Evolutionary conservation across 2,113 vertebrate species (phyloP).

Genomic region (Narcine bancroftii): DNA sequence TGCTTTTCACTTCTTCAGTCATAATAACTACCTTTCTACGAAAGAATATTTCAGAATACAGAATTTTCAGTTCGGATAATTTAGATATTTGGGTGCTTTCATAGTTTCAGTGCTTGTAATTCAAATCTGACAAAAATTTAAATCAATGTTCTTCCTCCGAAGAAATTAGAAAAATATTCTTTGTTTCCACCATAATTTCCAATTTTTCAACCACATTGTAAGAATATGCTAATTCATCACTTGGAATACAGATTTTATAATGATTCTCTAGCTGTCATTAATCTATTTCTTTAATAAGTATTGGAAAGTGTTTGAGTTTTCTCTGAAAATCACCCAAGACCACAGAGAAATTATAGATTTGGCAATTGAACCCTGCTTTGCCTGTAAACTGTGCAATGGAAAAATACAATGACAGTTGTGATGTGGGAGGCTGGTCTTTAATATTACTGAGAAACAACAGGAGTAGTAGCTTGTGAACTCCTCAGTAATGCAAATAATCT

Average conservation of each 20-base stretch:
- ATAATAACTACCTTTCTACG: not conserved
- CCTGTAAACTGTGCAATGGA: not conserved
- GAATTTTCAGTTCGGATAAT: not conserved
- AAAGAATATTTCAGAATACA: not conserved
- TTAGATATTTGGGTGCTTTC: not conserved
- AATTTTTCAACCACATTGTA: not conserved
- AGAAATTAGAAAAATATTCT: not conserved
- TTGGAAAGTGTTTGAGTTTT: not conserved
- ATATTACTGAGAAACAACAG: slow-evolving; percentile 19
- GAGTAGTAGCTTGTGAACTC: slow-evolving; percentile 17
- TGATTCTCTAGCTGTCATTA: not conserved
- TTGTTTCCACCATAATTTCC: not conserved
- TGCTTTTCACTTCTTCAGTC: not conserved
- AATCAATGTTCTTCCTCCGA: not conserved
- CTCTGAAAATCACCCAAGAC: not conserved
- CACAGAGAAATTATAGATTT: slow-evolving; percentile 1
- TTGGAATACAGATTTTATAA: not conserved
- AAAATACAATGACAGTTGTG: slow-evolving; percentile 13
- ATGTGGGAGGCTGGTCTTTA: slow-evolving; percentile 20
- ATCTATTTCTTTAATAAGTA: not conserved
- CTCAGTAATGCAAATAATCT: not conserved
- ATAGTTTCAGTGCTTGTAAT: not conserved
- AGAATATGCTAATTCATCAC: not conserved
- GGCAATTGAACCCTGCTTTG: not conserved
- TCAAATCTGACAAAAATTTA: not conserved